phyloP scores from a whole-genome alignment of 2,888 invertebrate species.

The Tetragnatha montana region DNA sequence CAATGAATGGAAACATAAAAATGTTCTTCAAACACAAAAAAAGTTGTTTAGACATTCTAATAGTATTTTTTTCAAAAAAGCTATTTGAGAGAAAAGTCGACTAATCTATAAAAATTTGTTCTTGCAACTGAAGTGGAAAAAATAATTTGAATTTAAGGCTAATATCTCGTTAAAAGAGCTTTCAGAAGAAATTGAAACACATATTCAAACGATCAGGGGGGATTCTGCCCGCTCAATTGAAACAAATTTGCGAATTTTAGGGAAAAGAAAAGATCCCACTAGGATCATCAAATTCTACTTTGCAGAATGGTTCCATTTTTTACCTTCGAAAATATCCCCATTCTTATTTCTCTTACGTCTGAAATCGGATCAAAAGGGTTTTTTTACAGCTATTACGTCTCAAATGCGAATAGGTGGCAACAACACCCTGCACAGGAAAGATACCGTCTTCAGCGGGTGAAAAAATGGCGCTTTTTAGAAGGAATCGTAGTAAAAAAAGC shows the following conservation, averaged over 20 bases:
- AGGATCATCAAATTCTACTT: neutral
- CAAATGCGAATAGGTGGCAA: neutral
- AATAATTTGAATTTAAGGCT: no score
- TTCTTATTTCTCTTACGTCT: neutral
- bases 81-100: no score
- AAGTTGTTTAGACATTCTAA: no score
- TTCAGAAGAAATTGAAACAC: neutral
- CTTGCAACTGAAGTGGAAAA: no score
- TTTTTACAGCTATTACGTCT: neutral
- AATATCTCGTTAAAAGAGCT: no score
- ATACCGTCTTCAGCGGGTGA: constrained; percentile 2
- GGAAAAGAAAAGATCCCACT: neutral
- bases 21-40: no score
- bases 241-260: neutral
- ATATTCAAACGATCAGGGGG: neutral
- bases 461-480: neutral
- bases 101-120: no score
- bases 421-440: constrained; percentile 8
- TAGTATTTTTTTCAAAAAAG: no score
- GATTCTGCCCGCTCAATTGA: neutral
- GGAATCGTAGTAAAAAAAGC: neutral
- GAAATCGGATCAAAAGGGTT: neutral
- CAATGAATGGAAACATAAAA: no score
- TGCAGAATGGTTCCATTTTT: neutral
- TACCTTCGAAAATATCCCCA: neutral